Evolutionary conservation across 2,888 invertebrate genomes (phyloP).

Genomic region (Globia sparganii): DNA sequence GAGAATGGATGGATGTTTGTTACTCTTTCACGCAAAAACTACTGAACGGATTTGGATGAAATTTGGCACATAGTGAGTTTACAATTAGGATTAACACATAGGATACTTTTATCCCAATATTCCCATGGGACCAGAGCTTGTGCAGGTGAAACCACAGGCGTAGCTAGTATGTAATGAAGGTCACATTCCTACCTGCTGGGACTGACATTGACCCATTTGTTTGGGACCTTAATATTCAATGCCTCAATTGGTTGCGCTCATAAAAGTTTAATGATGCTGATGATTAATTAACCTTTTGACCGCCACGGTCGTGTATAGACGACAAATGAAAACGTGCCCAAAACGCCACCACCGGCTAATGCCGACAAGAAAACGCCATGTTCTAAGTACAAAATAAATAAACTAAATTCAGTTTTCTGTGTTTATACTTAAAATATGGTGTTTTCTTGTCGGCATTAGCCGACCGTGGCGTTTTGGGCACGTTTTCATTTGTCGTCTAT

Average conservation of each 20-base stretch:
- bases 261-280: constrained; percentile 57
- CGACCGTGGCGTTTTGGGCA: too few species aligned
- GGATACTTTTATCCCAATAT: background rate
- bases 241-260: constrained; percentile 64
- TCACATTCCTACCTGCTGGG: constrained; percentile 14
- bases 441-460: too few species aligned
- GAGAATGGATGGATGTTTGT: background rate
- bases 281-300: too few species aligned
- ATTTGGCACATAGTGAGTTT: background rate
- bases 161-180: constrained; percentile 21
- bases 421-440: too few species aligned
- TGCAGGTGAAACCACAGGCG: rapidly evolving
- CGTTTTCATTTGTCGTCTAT: too few species aligned
- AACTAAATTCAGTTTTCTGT: too few species aligned
- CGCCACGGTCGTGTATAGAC: too few species aligned
- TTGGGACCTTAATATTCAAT: constrained; percentile 64
- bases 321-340: too few species aligned
- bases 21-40: background rate
- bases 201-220: constrained; percentile 70
- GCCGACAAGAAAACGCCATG: too few species aligned
- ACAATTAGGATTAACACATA: background rate
- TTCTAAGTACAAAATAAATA: too few species aligned
- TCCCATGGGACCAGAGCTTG: background rate
- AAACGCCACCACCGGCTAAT: too few species aligned
- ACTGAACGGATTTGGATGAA: background rate